Evolutionary conservation across 2,113 vertebrate species (phyloP).

Genomic region (Epinephelus fuscoguttatus): DNA sequence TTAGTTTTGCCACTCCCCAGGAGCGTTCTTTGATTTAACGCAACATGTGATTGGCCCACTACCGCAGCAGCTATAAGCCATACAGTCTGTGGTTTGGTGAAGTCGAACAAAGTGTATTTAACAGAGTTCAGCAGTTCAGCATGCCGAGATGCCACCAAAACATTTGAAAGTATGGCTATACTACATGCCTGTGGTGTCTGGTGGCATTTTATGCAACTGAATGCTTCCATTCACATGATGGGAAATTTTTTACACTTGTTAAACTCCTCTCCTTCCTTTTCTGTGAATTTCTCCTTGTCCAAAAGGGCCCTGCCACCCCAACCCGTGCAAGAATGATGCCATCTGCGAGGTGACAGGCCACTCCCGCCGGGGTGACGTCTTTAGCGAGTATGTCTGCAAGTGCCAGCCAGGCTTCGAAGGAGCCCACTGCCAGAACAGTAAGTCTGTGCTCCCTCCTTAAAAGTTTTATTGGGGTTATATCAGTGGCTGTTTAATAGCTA

Average conservation of each 20-base stretch:
- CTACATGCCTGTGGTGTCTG: no score
- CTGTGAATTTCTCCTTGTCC: neutral
- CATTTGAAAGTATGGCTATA: no score
- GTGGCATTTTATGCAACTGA: no score
- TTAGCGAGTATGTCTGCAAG: conserved; percentile 90
- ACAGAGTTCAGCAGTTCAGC: no score
- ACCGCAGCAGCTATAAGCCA: no score
- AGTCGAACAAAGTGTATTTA: no score
- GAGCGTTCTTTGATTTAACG: no score
- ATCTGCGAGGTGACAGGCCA: conserved; percentile 82
- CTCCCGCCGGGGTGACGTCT: conserved; percentile 88
- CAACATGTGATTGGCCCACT: no score
- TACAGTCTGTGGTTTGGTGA: no score
- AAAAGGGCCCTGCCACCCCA: conserved; percentile 91
- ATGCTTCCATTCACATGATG: no score
- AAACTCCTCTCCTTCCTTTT: neutral
- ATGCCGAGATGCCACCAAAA: no score
- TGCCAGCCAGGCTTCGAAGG: conserved; percentile 89
- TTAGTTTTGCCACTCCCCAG: no score
- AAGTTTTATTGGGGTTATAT: neutral
- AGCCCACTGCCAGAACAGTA: conserved; percentile 92
- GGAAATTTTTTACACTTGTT: neutral
- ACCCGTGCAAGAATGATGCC: conserved; percentile 91
- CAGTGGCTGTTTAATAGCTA: neutral
- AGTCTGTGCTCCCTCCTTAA: conserved; percentile 63